Conservation (phyloP, 1,140 invertebrate species). For the Drosophila kikkawai region DNA sequence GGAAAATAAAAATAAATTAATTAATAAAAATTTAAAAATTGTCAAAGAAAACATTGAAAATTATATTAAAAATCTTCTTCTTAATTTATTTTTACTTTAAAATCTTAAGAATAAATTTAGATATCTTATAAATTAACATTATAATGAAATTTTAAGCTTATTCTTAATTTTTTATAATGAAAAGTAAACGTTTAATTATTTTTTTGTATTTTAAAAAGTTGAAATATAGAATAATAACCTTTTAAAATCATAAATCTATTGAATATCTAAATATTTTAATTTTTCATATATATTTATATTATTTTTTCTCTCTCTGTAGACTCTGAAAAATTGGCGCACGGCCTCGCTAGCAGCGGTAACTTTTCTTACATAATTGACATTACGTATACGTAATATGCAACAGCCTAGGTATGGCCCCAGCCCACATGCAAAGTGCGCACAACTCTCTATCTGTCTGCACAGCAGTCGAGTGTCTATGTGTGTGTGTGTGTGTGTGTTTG, state of each 20-base stretch:
- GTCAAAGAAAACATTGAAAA: not conserved
- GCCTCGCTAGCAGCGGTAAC: conserved; percentile 47
- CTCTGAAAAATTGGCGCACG: conserved; percentile 43
- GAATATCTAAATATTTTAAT: too few relatives aligned
- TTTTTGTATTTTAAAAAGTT: too few relatives aligned
- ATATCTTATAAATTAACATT: too few relatives aligned
- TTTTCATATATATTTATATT: too few relatives aligned
- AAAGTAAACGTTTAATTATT: too few relatives aligned
- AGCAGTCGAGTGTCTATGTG: not conserved
- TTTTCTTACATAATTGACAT: conserved; percentile 82
- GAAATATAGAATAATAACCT: too few relatives aligned
- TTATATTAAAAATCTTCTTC: not conserved
- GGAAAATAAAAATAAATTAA: not conserved
- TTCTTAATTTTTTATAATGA: too few relatives aligned
- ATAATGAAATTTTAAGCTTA: too few relatives aligned
- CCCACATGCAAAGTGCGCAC: conserved; percentile 11
- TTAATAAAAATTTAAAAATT: not conserved
- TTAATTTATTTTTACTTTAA: not conserved
- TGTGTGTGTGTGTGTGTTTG: not conserved
- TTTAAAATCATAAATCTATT: too few relatives aligned
- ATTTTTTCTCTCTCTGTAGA: not conserved
- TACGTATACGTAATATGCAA: conserved; percentile 73
- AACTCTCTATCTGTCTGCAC: conserved; percentile 8
- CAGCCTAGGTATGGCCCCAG: conserved; percentile 21
- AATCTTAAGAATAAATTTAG: too few relatives aligned